Evolutionary conservation across 1,140 invertebrate genomes (phyloP).

Genomic region (Drosophila nigrodunni): DNA sequence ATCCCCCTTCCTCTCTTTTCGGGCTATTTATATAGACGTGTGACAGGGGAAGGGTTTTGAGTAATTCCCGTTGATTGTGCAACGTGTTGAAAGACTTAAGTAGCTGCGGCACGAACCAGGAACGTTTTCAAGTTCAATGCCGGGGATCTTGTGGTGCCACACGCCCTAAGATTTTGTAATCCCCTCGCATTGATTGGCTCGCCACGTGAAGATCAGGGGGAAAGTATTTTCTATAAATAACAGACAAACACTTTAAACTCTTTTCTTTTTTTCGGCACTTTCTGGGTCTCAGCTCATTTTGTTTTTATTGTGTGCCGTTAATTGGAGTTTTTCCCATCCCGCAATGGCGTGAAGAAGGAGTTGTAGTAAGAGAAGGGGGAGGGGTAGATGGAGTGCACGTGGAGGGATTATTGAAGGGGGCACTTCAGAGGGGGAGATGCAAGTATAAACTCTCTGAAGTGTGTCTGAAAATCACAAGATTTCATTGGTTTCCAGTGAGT

Average conservation of each 20-base stretch:
- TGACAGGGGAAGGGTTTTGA: slow-evolving; percentile 34
- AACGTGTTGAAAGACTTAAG: slow-evolving; percentile 69
- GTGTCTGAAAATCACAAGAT: slow-evolving; percentile 40
- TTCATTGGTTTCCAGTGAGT: slow-evolving; percentile 34
- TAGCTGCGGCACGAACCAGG: slow-evolving; percentile 27
- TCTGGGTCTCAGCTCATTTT: slow-evolving; percentile 53
- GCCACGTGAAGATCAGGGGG: slow-evolving; percentile 24
- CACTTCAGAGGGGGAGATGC: slow-evolving; percentile 1
- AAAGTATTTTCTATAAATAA: slow-evolving; percentile 58
- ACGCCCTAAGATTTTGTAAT: slow-evolving; percentile 62
- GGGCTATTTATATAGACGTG: slow-evolving; percentile 54
- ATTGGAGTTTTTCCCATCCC: slow-evolving; percentile 42
- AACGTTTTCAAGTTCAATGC: slow-evolving; percentile 77
- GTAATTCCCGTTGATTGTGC: slow-evolving; percentile 48
- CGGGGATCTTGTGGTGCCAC: slow-evolving; percentile 77
- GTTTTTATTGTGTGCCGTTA: slow-evolving; percentile 73
- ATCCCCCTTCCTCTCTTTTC: slow-evolving; percentile 8
- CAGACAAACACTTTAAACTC: slow-evolving; percentile 64
- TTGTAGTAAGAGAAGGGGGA: too few relatives aligned
- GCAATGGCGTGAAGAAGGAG: neutral
- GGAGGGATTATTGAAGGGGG: slow-evolving; percentile 7
- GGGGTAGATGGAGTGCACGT: neutral
- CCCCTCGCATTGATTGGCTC: slow-evolving; percentile 66
- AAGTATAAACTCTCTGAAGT: slow-evolving; percentile 44
- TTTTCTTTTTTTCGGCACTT: slow-evolving; percentile 64